phyloP scores from a whole-genome alignment of 1,140 invertebrate species.

The Sitophilus oryzae region DNA sequence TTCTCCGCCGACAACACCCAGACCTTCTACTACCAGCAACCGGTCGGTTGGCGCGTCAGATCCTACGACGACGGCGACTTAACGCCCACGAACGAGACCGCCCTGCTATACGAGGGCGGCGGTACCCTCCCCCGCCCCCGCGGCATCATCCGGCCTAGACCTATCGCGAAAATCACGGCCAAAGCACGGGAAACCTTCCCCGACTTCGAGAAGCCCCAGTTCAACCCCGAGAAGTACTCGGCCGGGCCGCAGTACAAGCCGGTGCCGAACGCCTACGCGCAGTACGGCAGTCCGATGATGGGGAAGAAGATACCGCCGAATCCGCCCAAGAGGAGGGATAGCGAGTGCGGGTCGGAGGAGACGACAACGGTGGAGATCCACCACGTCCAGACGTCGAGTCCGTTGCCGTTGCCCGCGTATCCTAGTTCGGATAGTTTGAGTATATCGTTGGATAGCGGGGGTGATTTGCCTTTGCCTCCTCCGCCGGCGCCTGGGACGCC shows the following conservation, averaged over 20 bases:
- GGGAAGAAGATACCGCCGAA: constrained; percentile 75
- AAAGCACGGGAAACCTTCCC: constrained; percentile 48
- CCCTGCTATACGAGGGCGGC: constrained; percentile 57
- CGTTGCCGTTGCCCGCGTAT: constrained; percentile 54
- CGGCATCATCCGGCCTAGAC: constrained; percentile 70
- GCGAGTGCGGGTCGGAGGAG: constrained; percentile 36
- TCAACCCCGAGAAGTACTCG: constrained; percentile 39
- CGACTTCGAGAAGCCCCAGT: constrained; percentile 46
- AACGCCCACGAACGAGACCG: constrained; percentile 76
- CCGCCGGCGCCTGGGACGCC: constrained; percentile 52
- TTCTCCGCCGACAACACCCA: constrained; percentile 52
- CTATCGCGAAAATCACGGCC: constrained; percentile 77
- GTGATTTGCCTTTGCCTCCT: constrained; percentile 51
- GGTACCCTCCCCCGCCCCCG: constrained; percentile 80
- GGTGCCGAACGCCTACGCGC: constrained; percentile 49
- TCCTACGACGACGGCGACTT: constrained; percentile 86
- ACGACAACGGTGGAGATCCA: constrained; percentile 60
- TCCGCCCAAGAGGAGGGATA: constrained; percentile 67
- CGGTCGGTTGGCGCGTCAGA: constrained; percentile 62
- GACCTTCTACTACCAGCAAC: constrained; percentile 48
- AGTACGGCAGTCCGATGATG: constrained; percentile 52
- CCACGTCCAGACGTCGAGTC: constrained; percentile 49
- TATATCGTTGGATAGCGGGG: constrained; percentile 53
- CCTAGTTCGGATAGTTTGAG: constrained; percentile 54
- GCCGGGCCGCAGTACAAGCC: constrained; percentile 44